These are phyloP conservation scores for Andrena trimmerana DNA, from an alignment of 2,888 invertebrate genomes.

Conservation along the genomic window DNA sequence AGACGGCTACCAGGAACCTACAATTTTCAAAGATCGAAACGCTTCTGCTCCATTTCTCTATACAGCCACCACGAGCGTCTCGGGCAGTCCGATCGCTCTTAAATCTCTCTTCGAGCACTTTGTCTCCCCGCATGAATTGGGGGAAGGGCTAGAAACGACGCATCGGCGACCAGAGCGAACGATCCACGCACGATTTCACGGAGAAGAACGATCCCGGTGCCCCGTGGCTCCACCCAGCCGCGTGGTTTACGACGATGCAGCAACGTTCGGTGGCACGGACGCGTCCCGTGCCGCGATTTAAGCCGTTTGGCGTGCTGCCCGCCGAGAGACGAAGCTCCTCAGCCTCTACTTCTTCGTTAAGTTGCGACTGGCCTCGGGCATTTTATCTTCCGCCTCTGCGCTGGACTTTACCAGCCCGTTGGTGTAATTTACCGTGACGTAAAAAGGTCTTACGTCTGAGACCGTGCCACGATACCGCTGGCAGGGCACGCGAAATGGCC, in stretches of 20 bases:
- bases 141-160: no score
- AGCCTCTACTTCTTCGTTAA: slow-evolving; percentile 43
- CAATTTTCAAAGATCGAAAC: no score
- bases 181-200: slow-evolving; percentile 1
- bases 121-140: no score
- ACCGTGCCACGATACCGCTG: slow-evolving; percentile 25
- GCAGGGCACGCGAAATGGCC: not conserved
- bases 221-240: not conserved
- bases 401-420: slow-evolving; percentile 32
- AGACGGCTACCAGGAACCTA: no score
- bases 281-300: slow-evolving; percentile 39
- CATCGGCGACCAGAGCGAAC: no score
- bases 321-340: slow-evolving; percentile 12
- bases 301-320: slow-evolving; percentile 48
- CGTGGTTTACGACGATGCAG: slow-evolving; percentile 12
- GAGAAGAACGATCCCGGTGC: no score
- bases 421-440: slow-evolving; percentile 44
- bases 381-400: slow-evolving; percentile 35
- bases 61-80: no score
- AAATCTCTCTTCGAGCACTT: no score
- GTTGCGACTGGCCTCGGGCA: slow-evolving; percentile 3
- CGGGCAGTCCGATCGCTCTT: no score
- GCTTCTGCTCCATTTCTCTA: no score
- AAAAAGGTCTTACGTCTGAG: slow-evolving; percentile 35
- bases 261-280: not conserved